phyloP scores from a whole-genome alignment of 2,113 vertebrate genomes.

The Barbus barbus region DNA sequence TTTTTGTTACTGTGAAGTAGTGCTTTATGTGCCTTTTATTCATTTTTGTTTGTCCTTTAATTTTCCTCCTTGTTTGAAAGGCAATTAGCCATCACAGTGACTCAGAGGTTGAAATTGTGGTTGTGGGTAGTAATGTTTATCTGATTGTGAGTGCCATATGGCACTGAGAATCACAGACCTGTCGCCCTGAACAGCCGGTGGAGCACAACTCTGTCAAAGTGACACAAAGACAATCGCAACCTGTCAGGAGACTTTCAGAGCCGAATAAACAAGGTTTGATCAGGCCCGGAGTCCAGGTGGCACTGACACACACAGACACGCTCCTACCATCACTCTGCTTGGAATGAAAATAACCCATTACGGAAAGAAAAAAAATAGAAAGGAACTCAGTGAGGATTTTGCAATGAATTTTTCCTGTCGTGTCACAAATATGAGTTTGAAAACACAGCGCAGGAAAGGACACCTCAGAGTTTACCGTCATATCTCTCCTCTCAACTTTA shows the following conservation, averaged over 20 bases:
- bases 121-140: constrained; percentile 15
- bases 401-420: neutral
- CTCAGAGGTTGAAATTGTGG: neutral
- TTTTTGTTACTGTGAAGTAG: neutral
- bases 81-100: neutral
- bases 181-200: no score
- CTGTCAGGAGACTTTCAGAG: constrained; percentile 35
- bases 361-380: neutral
- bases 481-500: neutral
- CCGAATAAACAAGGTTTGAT: constrained; percentile 12
- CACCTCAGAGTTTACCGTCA: constrained; percentile 17
- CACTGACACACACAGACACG: neutral
- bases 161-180: constrained; percentile 20
- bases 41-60: neutral
- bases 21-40: neutral
- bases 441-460: constrained; percentile 5
- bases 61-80: neutral
- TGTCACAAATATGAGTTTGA: constrained; percentile 27
- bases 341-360: constrained; percentile 31
- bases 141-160: constrained; percentile 8
- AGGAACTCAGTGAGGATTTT: neutral
- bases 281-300: neutral
- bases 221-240: neutral
- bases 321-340: neutral
- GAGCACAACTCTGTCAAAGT: constrained; percentile 1